phyloP scores from a whole-genome alignment of 2,797 vertebrate species.

The Mustela erminea region DNA sequence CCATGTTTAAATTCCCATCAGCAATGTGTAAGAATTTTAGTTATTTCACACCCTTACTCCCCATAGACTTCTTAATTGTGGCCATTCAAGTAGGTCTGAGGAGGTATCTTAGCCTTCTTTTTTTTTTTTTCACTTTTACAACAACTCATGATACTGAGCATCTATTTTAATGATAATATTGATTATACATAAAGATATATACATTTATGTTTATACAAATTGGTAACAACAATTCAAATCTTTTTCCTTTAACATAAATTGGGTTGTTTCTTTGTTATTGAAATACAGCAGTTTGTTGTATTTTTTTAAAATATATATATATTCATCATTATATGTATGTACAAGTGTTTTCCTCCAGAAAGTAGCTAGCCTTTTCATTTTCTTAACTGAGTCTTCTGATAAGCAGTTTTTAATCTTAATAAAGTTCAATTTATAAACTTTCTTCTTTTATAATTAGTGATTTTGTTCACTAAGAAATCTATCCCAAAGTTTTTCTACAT shows the following conservation, averaged over 20 bases:
- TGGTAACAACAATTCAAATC: not conserved
- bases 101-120: not conserved
- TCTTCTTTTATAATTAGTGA: not conserved
- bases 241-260: not conserved
- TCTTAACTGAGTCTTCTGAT: not conserved
- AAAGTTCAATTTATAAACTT: not conserved
- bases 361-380: not conserved
- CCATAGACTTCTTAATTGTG: not conserved
- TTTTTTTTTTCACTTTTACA: not conserved
- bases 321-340: not conserved
- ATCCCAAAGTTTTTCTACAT: not conserved
- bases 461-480: slow-evolving; percentile 6
- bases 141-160: not conserved
- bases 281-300: not conserved
- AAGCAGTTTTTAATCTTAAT: slow-evolving; percentile 26
- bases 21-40: not conserved
- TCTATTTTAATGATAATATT: not conserved
- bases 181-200: not conserved
- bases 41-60: not conserved
- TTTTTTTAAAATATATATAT: not conserved
- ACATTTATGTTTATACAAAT: not conserved
- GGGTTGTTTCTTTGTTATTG: not conserved
- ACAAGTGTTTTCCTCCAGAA: not conserved
- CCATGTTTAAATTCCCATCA: not conserved
- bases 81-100: not conserved